Base-by-base conservation (phyloP, 2,888 invertebrate genomes). In the Octodonta nipae region DNA sequence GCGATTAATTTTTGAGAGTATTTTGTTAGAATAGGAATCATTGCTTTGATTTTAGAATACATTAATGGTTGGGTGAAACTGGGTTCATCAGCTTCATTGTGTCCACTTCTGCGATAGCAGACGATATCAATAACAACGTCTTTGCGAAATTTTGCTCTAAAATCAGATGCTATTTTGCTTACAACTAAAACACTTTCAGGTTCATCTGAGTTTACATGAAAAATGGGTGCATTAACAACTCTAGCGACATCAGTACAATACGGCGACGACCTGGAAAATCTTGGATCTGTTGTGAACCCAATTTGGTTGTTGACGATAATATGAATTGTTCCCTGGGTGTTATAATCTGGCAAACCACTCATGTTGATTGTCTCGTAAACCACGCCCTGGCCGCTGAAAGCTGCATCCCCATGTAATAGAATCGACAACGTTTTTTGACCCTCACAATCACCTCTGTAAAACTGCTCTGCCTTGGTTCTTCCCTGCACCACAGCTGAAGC, bases 41-140 rank as follows among this genome's bases (percentile, higher is more conserved):
- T 84, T 36, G 80, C 74, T 42, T 72, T 70, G 38, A 95, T 91
- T 61, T 84, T 84, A 53, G 79, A 78, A 70, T 93, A 93, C 92
- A 93, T 92, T 32, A 91, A 73, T 1, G 93, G 93, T 61, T 89
- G 88, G 2, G 93, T 95, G 65, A 93, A 93, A 86, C 88, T 88
- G 1, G 93, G 93, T 60, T 93, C 91, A 62, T 93, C 93, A 49
- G 87, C 81, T 67, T 93, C 93, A 64, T 93, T 93, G 72, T 93
- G 93, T 1, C 93, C 93, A 62, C 86, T 85, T 44, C 88, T 75
- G 28, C 93, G 73, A 65, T 93, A 93, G 51, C 81, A 78, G 2
- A 93, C 87, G 64, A 91, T 71, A 63, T 91, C 91, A 55, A 91
- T 82, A 44, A 91, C 85, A 25, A 84, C 82, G 61, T 91, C 91